Percentiles rank a stretch among this genome's conserved stretches.
Evolutionary conservation across 2,113 vertebrate genomes (phyloP).

Genomic region (Menura novaehollandiae): DNA sequence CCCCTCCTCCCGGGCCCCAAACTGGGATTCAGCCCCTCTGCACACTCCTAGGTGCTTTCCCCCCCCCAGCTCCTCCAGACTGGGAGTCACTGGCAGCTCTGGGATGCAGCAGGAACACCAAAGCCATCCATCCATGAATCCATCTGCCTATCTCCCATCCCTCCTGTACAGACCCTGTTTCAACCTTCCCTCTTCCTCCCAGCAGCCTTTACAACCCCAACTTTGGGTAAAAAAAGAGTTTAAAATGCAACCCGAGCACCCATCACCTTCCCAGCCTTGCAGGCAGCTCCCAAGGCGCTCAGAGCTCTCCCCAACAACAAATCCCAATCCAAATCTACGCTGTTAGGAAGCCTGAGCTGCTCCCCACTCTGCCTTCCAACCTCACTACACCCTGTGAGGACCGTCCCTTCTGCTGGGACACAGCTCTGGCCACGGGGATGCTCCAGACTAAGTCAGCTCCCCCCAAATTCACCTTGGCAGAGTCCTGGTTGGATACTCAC

Average conservation of each 20-base stretch:
- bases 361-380: background rate
- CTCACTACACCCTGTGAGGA: fast-evolving
- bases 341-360: background rate
- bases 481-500: slow-evolving; percentile 74
- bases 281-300: background rate
- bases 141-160: fast-evolving
- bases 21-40: background rate
- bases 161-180: fast-evolving
- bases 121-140: background rate
- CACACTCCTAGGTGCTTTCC: background rate
- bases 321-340: fast-evolving
- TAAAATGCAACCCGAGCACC: fast-evolving
- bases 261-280: background rate
- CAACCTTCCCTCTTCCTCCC: background rate
- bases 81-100: background rate
- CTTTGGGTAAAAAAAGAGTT: background rate
- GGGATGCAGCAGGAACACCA: background rate
- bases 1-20: background rate
- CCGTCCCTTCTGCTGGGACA: background rate
- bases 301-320: background rate
- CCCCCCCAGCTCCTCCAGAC: background rate
- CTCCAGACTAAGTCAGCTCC: background rate
- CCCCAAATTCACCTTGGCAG: fast-evolving
- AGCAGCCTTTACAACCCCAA: background rate
- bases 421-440: fast-evolving